Evolutionary conservation across 2,888 invertebrate species (phyloP).

Genomic region (Drosophila setosimentum): DNA sequence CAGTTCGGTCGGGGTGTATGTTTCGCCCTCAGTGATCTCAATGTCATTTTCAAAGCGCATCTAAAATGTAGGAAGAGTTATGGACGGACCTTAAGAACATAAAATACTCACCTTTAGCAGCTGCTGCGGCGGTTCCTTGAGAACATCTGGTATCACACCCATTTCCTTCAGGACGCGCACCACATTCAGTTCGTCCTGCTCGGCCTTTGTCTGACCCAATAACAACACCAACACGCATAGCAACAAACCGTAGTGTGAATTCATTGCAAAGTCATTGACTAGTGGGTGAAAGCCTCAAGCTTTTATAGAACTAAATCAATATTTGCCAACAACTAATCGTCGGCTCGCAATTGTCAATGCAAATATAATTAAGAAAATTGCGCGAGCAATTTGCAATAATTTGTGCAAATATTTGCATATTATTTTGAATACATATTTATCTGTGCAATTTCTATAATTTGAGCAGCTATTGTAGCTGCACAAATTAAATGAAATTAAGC

Average conservation of each 20-base stretch:
- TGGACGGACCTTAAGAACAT: neutral
- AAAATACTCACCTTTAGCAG: slow-evolving; percentile 53
- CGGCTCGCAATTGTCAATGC: slow-evolving; percentile 42
- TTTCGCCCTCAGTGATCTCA: slow-evolving; percentile 88
- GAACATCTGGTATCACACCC: slow-evolving; percentile 69
- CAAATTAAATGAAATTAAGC: slow-evolving; percentile 31
- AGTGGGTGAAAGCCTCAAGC: neutral
- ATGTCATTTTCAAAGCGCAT: slow-evolving; percentile 81
- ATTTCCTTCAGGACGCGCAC: slow-evolving; percentile 63
- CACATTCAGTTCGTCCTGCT: slow-evolving; percentile 49
- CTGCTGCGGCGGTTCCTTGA: slow-evolving; percentile 66
- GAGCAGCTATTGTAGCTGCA: slow-evolving; percentile 15
- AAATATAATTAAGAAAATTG: slow-evolving; percentile 70
- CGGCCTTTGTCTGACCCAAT: slow-evolving; percentile 20
- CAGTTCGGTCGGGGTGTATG: slow-evolving; percentile 89
- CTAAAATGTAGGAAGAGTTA: slow-evolving; percentile 30
- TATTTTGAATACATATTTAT: slow-evolving; percentile 14
- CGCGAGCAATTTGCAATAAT: slow-evolving; percentile 54
- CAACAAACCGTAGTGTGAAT: slow-evolving; percentile 20
- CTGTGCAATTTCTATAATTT: slow-evolving; percentile 40
- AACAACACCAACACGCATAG: slow-evolving; percentile 13
- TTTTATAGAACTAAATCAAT: slow-evolving; percentile 59
- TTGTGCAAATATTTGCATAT: slow-evolving; percentile 61
- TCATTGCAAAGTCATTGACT: slow-evolving; percentile 43
- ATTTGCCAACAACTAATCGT: slow-evolving; percentile 30